Evolutionary conservation across 2,888 invertebrate species (phyloP).

Genomic region (Harpagoxenus sublaevis): DNA sequence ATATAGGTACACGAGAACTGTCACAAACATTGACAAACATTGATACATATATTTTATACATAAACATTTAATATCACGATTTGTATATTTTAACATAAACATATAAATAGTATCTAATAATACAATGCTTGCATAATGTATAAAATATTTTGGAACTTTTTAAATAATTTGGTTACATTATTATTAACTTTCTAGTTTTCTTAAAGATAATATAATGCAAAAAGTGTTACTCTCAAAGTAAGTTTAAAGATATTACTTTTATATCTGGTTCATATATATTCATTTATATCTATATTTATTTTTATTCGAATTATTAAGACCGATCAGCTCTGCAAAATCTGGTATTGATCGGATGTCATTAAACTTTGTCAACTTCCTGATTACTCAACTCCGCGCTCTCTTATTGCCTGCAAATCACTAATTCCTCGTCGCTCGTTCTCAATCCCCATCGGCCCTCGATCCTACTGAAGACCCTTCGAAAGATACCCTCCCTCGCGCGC

Average conservation of each 20-base stretch:
- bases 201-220: neutral
- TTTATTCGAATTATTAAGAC: slow-evolving; percentile 16
- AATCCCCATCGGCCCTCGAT: neutral
- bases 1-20: neutral
- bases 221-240: neutral
- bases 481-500: slow-evolving; percentile 23
- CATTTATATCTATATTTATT: slow-evolving; percentile 1
- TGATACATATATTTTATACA: too few relatives aligned
- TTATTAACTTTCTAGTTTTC: neutral
- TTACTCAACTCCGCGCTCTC: slow-evolving; percentile 39
- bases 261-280: neutral
- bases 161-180: neutral
- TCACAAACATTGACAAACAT: neutral
- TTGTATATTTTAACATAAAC: neutral
- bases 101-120: neutral
- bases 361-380: slow-evolving; percentile 38
- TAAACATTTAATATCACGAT: neutral
- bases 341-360: slow-evolving; percentile 38
- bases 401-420: slow-evolving; percentile 52
- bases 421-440: slow-evolving; percentile 37
- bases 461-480: slow-evolving; percentile 15
- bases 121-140: neutral
- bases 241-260: neutral
- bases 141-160: neutral
- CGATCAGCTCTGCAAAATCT: slow-evolving; percentile 8